Evolutionary conservation across 2,888 invertebrate species (phyloP).

Genomic region (Cataglyphis albicans): DNA sequence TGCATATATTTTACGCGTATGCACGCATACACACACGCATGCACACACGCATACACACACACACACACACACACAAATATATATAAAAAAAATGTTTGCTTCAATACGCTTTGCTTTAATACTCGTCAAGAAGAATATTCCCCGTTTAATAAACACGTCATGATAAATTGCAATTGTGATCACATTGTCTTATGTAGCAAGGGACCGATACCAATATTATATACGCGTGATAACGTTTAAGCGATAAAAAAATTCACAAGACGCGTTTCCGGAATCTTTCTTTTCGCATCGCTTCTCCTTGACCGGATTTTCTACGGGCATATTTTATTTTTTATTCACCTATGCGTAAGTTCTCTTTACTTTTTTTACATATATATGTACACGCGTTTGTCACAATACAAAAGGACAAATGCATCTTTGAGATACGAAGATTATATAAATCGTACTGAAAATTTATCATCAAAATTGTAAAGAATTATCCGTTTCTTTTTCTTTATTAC

Average conservation of each 20-base stretch:
- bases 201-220: slow-evolving; percentile 20
- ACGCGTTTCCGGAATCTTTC: slow-evolving; percentile 9
- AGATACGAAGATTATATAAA: slow-evolving; percentile 61
- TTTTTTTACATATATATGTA: slow-evolving; percentile 71
- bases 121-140: slow-evolving; percentile 47
- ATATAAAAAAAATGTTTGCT: not conserved
- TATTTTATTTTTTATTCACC: not conserved
- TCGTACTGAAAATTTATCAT: slow-evolving; percentile 35
- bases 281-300: slow-evolving; percentile 1
- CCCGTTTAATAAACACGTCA: slow-evolving; percentile 50
- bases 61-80: not conserved
- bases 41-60: not conserved
- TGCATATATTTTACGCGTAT: not conserved
- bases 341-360: slow-evolving; percentile 49
- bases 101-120: slow-evolving; percentile 24
- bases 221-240: slow-evolving; percentile 33
- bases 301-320: not conserved
- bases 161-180: slow-evolving; percentile 43
- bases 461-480: slow-evolving; percentile 34
- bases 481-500: slow-evolving; percentile 51
- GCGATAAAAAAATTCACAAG: slow-evolving; percentile 43
- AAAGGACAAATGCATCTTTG: slow-evolving; percentile 63
- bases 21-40: not conserved
- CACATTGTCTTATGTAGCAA: slow-evolving; percentile 47
- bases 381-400: slow-evolving; percentile 65